phyloP scores from a whole-genome alignment of 2,113 vertebrate genomes.

The Corythoichthys intestinalis region DNA sequence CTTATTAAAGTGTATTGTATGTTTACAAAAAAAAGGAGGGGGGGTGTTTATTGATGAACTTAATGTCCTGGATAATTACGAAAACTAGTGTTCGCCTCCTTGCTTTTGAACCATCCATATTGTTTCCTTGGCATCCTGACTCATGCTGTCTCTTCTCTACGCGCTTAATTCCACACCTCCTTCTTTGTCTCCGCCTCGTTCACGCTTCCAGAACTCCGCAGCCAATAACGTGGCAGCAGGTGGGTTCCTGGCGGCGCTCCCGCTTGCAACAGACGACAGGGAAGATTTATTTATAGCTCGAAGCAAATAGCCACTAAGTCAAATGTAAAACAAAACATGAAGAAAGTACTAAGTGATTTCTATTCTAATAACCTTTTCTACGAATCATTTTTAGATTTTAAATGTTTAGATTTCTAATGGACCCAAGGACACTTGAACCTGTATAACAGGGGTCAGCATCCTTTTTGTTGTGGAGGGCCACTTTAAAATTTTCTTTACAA shows the following conservation, averaged over 20 bases:
- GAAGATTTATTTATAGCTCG: constrained; percentile 50
- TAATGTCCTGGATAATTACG: background rate
- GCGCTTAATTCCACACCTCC: background rate
- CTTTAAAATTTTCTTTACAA: no score
- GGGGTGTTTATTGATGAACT: background rate
- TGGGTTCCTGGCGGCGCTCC: constrained; percentile 31
- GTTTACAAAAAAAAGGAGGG: no score
- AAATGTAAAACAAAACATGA: background rate
- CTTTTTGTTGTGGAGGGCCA: no score
- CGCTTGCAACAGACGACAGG: constrained; percentile 33
- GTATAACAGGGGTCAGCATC: no score
- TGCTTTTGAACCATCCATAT: constrained; percentile 1
- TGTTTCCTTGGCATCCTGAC: constrained; percentile 21
- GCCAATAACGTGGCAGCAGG: constrained; percentile 36
- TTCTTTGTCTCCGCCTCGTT: background rate
- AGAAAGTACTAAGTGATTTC: background rate
- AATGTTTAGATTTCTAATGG: no score
- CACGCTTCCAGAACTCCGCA: constrained; percentile 30
- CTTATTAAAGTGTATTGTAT: background rate
- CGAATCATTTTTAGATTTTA: no score
- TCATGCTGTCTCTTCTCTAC: constrained; percentile 7
- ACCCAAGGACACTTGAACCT: no score
- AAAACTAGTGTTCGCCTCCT: background rate
- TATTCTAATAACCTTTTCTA: background rate
- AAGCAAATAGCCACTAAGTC: constrained; percentile 10